Evolutionary conservation across 2,888 invertebrate species (phyloP).

Genomic region (Timema cristinae): DNA sequence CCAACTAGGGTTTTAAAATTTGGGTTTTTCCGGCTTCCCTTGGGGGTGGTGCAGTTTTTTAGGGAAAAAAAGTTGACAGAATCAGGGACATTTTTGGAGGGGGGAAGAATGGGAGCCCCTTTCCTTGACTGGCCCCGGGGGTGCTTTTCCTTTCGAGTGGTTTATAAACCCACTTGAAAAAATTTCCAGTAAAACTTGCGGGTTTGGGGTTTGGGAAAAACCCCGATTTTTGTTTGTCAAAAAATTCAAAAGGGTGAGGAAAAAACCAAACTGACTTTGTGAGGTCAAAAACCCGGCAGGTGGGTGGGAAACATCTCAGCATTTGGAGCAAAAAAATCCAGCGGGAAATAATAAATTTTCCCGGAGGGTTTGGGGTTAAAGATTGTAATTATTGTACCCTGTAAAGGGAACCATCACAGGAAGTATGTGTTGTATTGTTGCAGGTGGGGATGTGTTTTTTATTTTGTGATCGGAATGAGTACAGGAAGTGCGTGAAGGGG

Average conservation of each 20-base stretch:
- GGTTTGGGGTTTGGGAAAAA: constrained; percentile 54
- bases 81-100: constrained; percentile 81
- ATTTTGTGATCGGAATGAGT: constrained; percentile 98
- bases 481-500: constrained; percentile 85
- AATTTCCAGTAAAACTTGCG: constrained; percentile 89
- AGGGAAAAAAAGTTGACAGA: constrained; percentile 67
- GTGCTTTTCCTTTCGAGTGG: constrained; percentile 86
- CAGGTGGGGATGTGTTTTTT: constrained; percentile 94
- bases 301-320: too few species aligned
- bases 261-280: too few species aligned
- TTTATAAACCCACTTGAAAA: constrained; percentile 92
- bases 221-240: too few species aligned
- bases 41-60: constrained; percentile 79
- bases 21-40: constrained; percentile 63
- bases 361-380: too few species aligned
- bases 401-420: too few species aligned
- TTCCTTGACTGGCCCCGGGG: constrained; percentile 84
- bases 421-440: constrained; percentile 25
- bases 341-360: too few species aligned
- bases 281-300: too few species aligned
- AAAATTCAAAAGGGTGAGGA: too few species aligned
- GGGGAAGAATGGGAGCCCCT: constrained; percentile 85
- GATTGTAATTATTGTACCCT: too few species aligned
- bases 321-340: too few species aligned
- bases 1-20: too few species aligned